Percentiles rank a stretch among this genome's conserved stretches.
Evolutionary conservation across 1,140 invertebrate species (phyloP).

Genomic region (Pseudobourletiella spinata): DNA sequence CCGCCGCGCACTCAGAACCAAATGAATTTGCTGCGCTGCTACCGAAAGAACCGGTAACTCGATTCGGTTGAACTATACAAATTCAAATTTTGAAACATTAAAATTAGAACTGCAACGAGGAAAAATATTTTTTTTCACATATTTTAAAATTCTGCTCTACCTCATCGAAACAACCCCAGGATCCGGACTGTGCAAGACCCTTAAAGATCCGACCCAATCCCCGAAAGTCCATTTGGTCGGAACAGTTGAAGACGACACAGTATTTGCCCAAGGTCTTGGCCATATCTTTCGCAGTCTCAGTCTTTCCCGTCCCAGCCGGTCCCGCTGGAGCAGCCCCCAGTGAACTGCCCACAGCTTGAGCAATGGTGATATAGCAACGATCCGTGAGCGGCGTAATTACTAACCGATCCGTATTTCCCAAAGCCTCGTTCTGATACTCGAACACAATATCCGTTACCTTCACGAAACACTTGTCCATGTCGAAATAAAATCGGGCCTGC

Average conservation of each 20-base stretch:
- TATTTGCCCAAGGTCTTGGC: constrained; percentile 96
- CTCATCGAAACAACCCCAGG: constrained; percentile 95
- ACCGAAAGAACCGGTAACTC: constrained; percentile 91
- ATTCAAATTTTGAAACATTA: not conserved
- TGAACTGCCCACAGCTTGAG: constrained; percentile 88
- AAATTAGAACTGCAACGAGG: too few species aligned
- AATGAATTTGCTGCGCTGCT: constrained; percentile 90
- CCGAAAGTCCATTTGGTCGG: constrained; percentile 97
- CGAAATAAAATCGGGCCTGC: too few species aligned
- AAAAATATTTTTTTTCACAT: too few species aligned
- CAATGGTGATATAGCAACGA: constrained; percentile 92
- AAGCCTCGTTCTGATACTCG: constrained; percentile 61
- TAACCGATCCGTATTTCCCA: constrained; percentile 91
- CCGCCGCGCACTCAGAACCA: constrained; percentile 81
- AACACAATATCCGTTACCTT: constrained; percentile 18
- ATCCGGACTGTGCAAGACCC: constrained; percentile 85
- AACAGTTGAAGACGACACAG: constrained; percentile 96
- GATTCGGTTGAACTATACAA: constrained; percentile 72
- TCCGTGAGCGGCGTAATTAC: constrained; percentile 94
- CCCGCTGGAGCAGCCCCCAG: constrained; percentile 94
- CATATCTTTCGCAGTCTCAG: constrained; percentile 96
- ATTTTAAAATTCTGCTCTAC: constrained; percentile 26
- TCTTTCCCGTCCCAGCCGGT: constrained; percentile 75
- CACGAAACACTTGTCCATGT: constrained; percentile 72
- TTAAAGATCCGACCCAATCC: constrained; percentile 53